These are phyloP conservation scores for Fringilla coelebs DNA, from an alignment of 2,797 vertebrate species.

Conservation along the genomic window DNA sequence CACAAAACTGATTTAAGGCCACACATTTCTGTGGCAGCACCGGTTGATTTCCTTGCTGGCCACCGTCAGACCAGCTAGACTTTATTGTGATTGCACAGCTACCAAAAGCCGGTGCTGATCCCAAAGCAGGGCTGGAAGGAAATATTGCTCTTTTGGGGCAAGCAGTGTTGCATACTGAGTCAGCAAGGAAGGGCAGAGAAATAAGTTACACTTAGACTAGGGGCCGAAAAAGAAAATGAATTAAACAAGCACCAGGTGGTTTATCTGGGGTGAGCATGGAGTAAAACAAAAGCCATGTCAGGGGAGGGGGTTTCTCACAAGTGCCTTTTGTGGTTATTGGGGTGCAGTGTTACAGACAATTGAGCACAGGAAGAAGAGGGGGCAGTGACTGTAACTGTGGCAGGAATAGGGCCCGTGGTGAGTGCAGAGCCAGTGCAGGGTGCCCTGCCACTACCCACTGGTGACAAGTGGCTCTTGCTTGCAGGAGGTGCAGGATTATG, in stretches of 20 bases:
- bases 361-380: neutral
- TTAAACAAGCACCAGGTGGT: neutral
- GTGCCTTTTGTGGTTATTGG: neutral
- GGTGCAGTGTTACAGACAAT: neutral
- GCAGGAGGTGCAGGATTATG: slow-evolving; percentile 80
- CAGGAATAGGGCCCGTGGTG: neutral
- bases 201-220: neutral
- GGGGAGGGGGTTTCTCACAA: neutral
- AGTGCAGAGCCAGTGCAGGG: too few relatives aligned
- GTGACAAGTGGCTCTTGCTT: neutral
- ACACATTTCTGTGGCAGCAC: slow-evolving; percentile 41
- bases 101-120: neutral
- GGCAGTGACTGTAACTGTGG: too few relatives aligned
- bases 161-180: fast-evolving
- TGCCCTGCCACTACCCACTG: too few relatives aligned
- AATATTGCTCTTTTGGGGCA: neutral
- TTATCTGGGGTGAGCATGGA: neutral
- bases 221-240: neutral
- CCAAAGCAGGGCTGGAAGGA: neutral
- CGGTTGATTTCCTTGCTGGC: neutral
- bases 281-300: neutral
- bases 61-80: neutral
- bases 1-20: neutral
- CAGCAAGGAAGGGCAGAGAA: neutral
- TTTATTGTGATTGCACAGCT: slow-evolving; percentile 31